Evolutionary conservation across 2,888 invertebrate species (phyloP).

Genomic region (Andrena bucephala): DNA sequence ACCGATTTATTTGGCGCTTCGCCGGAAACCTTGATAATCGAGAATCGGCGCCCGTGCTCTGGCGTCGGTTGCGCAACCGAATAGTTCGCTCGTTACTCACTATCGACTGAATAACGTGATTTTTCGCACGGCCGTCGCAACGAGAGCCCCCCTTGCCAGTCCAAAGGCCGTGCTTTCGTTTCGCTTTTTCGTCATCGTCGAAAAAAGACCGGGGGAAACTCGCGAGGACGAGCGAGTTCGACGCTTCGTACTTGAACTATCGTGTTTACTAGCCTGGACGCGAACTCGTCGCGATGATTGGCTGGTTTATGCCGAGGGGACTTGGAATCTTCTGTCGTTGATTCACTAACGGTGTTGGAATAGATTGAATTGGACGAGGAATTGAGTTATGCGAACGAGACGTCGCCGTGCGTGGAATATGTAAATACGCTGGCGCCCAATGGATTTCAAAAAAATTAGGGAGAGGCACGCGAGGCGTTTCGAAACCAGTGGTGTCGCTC

Average conservation of each 20-base stretch:
- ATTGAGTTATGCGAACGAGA: background rate
- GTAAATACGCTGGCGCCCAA: background rate
- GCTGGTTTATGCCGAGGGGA: background rate
- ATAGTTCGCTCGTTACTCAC: slow-evolving; percentile 75
- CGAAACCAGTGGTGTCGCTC: background rate
- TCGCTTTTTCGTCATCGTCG: background rate
- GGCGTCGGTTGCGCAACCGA: slow-evolving; percentile 71
- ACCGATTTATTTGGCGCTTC: slow-evolving; percentile 76
- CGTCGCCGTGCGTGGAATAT: background rate
- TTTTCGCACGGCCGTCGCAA: slow-evolving; percentile 28
- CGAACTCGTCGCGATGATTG: background rate
- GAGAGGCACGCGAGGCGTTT: background rate
- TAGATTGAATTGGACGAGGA: background rate
- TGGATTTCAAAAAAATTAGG: background rate
- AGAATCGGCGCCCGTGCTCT: slow-evolving; percentile 62
- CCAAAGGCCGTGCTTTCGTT: background rate
- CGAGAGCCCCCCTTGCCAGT: slow-evolving; percentile 12
- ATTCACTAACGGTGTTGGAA: slow-evolving; percentile 3
- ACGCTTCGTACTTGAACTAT: background rate
- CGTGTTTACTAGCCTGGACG: background rate
- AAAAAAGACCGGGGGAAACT: background rate
- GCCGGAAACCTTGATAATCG: slow-evolving; percentile 75
- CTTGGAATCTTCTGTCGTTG: slow-evolving; percentile 8
- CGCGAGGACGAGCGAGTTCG: background rate
- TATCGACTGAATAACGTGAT: slow-evolving; percentile 60